Percentiles rank a stretch among this genome's conserved stretches.
phyloP scores from a whole-genome alignment of 1,140 invertebrate genomes.

The Palaemon carinicauda region DNA sequence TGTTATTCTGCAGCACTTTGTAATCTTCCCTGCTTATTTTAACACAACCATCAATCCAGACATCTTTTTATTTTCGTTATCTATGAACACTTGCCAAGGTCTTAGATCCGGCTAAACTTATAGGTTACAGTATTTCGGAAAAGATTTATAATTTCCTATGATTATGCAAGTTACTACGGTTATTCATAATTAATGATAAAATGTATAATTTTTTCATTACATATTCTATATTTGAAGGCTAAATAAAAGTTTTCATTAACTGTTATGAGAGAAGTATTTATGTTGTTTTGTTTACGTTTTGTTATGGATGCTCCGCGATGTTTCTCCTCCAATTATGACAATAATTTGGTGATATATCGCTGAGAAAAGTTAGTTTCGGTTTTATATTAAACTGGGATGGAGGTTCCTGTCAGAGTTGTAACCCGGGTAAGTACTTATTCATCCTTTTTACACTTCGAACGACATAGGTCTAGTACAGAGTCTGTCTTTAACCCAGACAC shows the following conservation, averaged over 20 bases:
- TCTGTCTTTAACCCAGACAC: background rate
- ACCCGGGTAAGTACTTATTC: slow-evolving; percentile 16
- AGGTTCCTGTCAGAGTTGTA: slow-evolving; percentile 39
- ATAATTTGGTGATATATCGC: background rate
- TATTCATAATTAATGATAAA: background rate
- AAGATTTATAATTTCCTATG: background rate
- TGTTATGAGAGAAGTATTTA: no score
- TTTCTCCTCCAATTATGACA: background rate
- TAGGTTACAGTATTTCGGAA: background rate
- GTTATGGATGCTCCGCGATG: background rate
- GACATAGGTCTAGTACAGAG: background rate
- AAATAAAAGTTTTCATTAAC: no score
- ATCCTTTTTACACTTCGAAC: background rate
- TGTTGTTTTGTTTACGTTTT: no score
- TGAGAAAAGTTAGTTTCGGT: background rate
- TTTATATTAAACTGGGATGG: background rate
- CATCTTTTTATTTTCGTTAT: no score
- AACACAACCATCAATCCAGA: background rate
- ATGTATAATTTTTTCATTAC: no score
- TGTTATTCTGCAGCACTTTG: no score
- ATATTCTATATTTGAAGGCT: no score
- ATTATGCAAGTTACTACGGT: background rate
- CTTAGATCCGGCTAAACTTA: background rate
- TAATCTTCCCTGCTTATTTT: no score
- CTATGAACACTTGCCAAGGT: background rate